Base-by-base conservation (phyloP, 2,113 vertebrate genomes). In the Dicaeum eximium region DNA sequence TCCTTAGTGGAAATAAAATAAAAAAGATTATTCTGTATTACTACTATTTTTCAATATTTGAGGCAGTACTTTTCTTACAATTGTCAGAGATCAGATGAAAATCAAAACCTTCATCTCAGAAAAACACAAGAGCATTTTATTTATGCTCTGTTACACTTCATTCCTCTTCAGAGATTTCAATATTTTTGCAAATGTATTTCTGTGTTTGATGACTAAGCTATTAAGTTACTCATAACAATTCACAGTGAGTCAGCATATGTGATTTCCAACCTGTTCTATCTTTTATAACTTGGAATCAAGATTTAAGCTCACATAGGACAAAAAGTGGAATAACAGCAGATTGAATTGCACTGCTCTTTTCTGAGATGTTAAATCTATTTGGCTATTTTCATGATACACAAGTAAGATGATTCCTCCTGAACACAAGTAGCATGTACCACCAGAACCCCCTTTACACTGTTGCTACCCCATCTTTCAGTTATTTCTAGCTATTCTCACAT, bases 181-280 rank as follows among this genome's bases (percentile, higher is more conserved):
- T 87, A 88, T 88, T 96, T 95, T 92, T 95, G 64, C 44, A 96
- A 92, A 93, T 73, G 27, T 50, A 54, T 70, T 54, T 82, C 50
- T 78, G 0, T 92, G 42, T 95, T 93, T 88, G 87, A 90, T 94
- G 92, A 94, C 80, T 93, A 90, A 93, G 72, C 72, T 93, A 88
- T 86, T 90, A 93, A 87, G 80, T 94, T 92, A 83, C 92, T 88
- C 82, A 73, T 92, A 95, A 83, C 79, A 92, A 85, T 93, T 86
- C 74, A 86, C 19, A 38, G 47, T 95, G 92, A 96, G 82, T 96
- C 90, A 96, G 90, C 90, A 83, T 78, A 67, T 93, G 75, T 48
- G 72, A 94, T 83, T 96, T 88, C 60, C 90, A 92, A 61, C 90
- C 75, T 88, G 47, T 90, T 95, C 67, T 93, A 5, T 77, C 66